Evolutionary conservation across 1,140 invertebrate genomes (phyloP).

Genomic region (Cotesia glomerata): DNA sequence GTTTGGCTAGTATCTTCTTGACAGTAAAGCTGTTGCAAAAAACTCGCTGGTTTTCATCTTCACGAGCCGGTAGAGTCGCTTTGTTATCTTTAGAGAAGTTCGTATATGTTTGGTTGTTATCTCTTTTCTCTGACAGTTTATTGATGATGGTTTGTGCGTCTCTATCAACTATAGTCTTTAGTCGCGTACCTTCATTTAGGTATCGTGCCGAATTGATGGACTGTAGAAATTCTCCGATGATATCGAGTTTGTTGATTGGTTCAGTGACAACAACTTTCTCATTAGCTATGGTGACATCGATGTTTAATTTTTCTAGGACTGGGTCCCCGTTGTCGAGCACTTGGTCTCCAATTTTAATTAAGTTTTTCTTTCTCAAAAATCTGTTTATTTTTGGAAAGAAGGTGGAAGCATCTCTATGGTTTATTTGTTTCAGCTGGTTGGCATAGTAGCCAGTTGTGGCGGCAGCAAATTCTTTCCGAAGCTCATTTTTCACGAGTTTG

Average conservation of each 20-base stretch:
- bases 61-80: no score
- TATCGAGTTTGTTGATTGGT: neutral
- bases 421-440: constrained; percentile 1
- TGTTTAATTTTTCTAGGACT: neutral
- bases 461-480: neutral
- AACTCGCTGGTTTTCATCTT: neutral
- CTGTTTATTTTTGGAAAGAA: constrained; percentile 22
- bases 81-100: no score
- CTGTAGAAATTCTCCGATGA: constrained; percentile 5
- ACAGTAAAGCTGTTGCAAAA: neutral
- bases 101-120: no score
- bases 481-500: neutral
- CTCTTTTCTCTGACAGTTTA: neutral
- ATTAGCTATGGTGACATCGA: neutral
- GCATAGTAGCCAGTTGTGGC: neutral
- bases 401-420: neutral
- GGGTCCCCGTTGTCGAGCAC: constrained; percentile 1
- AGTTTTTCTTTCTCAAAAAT: constrained; percentile 5
- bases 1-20: neutral
- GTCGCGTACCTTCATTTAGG: neutral
- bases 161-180: neutral
- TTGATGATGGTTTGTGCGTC: neutral
- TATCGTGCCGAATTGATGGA: constrained; percentile 14
- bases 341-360: constrained; percentile 6
- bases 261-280: constrained; percentile 15